Conservation (phyloP, 2,888 invertebrate species). For the Germaria angustata region DNA sequence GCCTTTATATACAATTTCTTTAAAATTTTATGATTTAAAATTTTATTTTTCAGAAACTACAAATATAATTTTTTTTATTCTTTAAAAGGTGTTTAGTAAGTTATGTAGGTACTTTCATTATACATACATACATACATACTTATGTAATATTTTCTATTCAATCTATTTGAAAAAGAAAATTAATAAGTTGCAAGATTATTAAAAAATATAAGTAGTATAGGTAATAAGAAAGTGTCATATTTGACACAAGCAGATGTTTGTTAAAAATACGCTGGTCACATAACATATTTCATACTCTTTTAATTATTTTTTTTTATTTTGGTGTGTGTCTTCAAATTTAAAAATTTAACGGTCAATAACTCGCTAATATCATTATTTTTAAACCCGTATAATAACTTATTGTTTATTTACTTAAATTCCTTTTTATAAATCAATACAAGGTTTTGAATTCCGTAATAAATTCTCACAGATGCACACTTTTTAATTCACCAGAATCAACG, state of each 20-base stretch:
- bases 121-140: too few relatives aligned
- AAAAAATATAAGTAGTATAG: too few relatives aligned
- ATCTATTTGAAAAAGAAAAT: conserved; percentile 1
- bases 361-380: conserved; percentile 6
- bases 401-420: conserved; percentile 27
- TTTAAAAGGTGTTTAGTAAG: not conserved
- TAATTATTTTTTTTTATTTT: conserved; percentile 21
- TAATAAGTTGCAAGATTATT: too few relatives aligned
- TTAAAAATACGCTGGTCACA: not conserved
- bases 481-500: conserved; percentile 11
- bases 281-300: conserved; percentile 31
- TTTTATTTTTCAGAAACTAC: not conserved
- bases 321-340: not conserved
- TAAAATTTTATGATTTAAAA: not conserved
- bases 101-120: conserved; percentile 35
- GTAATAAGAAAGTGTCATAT: conserved; percentile 17
- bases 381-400: conserved; percentile 52
- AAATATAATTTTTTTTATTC: not conserved
- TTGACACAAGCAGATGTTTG: conserved; percentile 39
- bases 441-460: conserved; percentile 30
- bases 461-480: conserved; percentile 61
- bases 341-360: conserved; percentile 65
- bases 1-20: not conserved
- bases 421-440: conserved; percentile 46
- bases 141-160: conserved; percentile 8